A percentile compares a stretch with the other conserved stretches of the same genome.
phyloP scores from a whole-genome alignment of 2,113 vertebrate species.

The Acrocephalus kingi region DNA sequence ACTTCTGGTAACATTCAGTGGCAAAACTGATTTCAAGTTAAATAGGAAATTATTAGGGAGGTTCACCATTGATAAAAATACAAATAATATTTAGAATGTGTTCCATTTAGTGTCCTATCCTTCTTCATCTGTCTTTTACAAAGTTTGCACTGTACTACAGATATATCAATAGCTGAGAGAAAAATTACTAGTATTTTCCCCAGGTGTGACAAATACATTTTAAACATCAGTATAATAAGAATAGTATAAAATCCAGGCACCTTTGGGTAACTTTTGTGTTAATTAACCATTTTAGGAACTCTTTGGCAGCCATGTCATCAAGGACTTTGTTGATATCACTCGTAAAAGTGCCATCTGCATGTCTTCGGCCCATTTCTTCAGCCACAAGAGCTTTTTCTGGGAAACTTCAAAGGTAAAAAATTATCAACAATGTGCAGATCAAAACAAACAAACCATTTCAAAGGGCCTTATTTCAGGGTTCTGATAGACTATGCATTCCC shows the following conservation, averaged over 20 bases:
- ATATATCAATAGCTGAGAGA: background rate
- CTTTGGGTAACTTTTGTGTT: slow-evolving; percentile 85
- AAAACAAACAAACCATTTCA: background rate
- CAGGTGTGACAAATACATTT: slow-evolving; percentile 59
- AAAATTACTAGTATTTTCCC: background rate
- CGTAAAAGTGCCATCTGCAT: slow-evolving; percentile 95
- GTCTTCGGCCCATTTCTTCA: slow-evolving; percentile 80
- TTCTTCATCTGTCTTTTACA: background rate
- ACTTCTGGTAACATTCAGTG: background rate
- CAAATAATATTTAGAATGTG: background rate
- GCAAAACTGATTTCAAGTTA: background rate
- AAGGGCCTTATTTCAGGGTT: background rate
- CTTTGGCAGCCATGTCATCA: slow-evolving; percentile 90
- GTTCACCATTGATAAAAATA: background rate
- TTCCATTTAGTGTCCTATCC: background rate
- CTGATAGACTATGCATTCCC: background rate
- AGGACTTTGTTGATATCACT: slow-evolving; percentile 94
- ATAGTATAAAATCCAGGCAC: slow-evolving; percentile 58
- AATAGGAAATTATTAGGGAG: background rate
- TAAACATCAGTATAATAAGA: background rate
- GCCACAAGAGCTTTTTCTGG: slow-evolving; percentile 70
- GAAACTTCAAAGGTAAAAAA: slow-evolving; percentile 76
- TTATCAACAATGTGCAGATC: background rate
- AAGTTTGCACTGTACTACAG: background rate
- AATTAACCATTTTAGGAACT: slow-evolving; percentile 96